Evolutionary conservation across 2,797 vertebrate genomes (phyloP), one percentile per base, ranked within the genome.

Genomic region (Gambelia wislizenii): DNA sequence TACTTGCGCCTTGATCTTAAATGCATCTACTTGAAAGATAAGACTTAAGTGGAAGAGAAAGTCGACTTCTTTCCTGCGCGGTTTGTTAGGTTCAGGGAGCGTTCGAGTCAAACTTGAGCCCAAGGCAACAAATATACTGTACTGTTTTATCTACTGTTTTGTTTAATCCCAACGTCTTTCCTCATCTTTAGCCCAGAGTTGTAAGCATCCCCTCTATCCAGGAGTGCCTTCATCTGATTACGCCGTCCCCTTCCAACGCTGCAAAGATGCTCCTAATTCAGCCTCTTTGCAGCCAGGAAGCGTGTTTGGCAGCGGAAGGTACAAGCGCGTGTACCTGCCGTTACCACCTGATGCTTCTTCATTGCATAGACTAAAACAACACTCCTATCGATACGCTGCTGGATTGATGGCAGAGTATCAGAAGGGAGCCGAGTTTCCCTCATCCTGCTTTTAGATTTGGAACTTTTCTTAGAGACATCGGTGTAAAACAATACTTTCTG

Each of bases 251-350:
- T 83, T 92, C 89, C 89, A 49, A 87, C 69, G 89, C 70, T 27
- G 77, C 77, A 36, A 82, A 83, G 91, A 89, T 85, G 89, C 90
- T 90, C 88, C 89, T 76, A 79, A 75, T 84, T 83, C 85, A 27
- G 88, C 80, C 42, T 25, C 88, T 92, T 87, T 88, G 81, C 83
- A 52, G 47, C 47, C 89, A 91, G 81, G 36, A 92, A 89, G 83
- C 44, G 64, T 25, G 9, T 77, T 90, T 92, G 56, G 25, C 36
- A 52, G 74, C 81, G 4, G 18, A 16, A 4, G 56, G 56, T 56
- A 30, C 27, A 33, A 9, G 64, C 10, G 64, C 33, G 64, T 33
- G 27, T 2, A 67, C 30, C 64, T 67, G 64, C 64, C 30, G 10
- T 8, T 85, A 5, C 36, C 83, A 88, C 90, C 78, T 85, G 90